Conservation (phyloP, 2,797 vertebrate species). For the Rhinatrema bivittatum region DNA sequence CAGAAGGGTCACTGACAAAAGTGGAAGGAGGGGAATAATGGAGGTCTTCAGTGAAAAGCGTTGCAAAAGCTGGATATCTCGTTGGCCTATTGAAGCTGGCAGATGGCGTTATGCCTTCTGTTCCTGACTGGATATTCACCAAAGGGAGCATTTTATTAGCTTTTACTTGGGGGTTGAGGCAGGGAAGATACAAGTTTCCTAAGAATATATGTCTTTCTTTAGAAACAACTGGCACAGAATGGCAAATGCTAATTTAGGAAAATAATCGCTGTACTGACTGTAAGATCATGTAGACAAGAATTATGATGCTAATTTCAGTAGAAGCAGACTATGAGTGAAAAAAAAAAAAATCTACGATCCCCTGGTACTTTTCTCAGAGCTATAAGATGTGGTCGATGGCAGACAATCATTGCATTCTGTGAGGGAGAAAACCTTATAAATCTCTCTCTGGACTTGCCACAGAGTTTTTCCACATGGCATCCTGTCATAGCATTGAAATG, state of each 20-base stretch:
- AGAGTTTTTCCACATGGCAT: conserved; percentile 25
- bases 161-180: too few species aligned
- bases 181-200: too few species aligned
- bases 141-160: too few species aligned
- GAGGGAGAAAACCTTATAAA: conserved; percentile 8
- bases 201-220: neutral
- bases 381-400: conserved; percentile 6
- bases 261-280: neutral
- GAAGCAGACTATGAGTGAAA: neutral
- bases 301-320: neutral
- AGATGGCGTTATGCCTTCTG: too few species aligned
- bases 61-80: too few species aligned
- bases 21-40: too few species aligned
- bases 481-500: conserved; percentile 9
- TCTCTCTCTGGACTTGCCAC: conserved; percentile 22
- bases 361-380: neutral
- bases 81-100: too few species aligned
- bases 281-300: neutral
- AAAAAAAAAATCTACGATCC: neutral
- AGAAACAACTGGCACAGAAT: neutral
- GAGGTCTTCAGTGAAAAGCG: too few species aligned
- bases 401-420: conserved; percentile 15
- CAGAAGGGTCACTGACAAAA: too few species aligned
- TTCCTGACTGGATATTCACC: too few species aligned
- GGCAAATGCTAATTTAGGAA: neutral